phyloP scores from a whole-genome alignment of 2,797 vertebrate species.

The Arctocebus calabarensis region DNA sequence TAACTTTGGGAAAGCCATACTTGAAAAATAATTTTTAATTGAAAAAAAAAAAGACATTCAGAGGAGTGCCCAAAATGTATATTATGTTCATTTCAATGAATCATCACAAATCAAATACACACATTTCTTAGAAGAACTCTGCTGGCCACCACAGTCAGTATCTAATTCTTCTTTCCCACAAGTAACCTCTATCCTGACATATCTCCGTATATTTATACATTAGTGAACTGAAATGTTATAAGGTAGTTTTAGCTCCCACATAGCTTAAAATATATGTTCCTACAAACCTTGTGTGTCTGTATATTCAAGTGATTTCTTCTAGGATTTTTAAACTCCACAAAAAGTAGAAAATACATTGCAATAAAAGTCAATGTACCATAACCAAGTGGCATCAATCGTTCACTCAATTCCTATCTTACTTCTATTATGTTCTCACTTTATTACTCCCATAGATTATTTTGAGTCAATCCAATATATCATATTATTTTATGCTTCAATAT shows the following conservation, averaged over 20 bases:
- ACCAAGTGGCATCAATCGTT: background rate
- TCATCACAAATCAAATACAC: background rate
- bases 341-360: background rate
- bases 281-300: background rate
- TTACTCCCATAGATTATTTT: background rate
- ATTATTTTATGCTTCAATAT: background rate
- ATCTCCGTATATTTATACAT: background rate
- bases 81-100: background rate
- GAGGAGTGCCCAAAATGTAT: background rate
- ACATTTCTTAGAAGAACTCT: background rate
- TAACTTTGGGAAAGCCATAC: background rate
- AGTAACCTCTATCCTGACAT: background rate
- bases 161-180: background rate
- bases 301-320: background rate
- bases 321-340: background rate
- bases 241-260: background rate
- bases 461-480: background rate
- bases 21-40: constrained; percentile 18
- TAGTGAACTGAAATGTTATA: background rate
- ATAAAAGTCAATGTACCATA: background rate
- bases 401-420: background rate
- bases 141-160: background rate
- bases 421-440: background rate
- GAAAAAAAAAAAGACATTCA: background rate
- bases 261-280: background rate